A percentile compares a stretch with the other conserved stretches of the same genome.
Evolutionary conservation across 2,797 vertebrate species (phyloP).

Genomic region (Notolabrus celidotus): DNA sequence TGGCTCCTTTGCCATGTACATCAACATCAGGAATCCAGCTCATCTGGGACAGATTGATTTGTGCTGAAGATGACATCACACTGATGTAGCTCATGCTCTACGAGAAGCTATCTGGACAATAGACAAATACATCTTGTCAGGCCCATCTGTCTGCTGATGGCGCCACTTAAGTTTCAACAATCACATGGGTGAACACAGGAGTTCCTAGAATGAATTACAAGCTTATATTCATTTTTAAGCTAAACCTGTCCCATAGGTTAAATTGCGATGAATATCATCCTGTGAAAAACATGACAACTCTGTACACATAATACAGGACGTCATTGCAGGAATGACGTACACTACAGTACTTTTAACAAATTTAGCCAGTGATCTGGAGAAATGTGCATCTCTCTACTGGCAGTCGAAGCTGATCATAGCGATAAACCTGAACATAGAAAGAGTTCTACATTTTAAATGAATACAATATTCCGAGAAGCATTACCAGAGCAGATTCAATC

Average conservation of each 20-base stretch:
- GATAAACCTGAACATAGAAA: background rate
- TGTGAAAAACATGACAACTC: constrained; percentile 8
- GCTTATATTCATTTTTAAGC: constrained; percentile 25
- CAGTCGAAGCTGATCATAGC: background rate
- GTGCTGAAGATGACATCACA: constrained; percentile 9
- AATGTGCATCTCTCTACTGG: background rate
- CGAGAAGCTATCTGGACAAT: constrained; percentile 25
- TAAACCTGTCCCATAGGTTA: background rate
- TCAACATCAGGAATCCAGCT: constrained; percentile 9
- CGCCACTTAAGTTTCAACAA: constrained; percentile 26
- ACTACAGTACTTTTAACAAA: background rate
- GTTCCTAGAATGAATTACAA: constrained; percentile 25
- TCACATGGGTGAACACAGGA: constrained; percentile 40
- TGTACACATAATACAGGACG: background rate
- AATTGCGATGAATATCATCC: constrained; percentile 32
- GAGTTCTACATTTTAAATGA: background rate
- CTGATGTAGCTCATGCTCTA: constrained; percentile 4
- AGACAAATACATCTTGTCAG: constrained; percentile 38
- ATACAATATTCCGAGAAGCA: constrained; percentile 1
- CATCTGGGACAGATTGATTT: constrained; percentile 46
- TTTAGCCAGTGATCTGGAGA: background rate
- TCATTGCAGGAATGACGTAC: background rate
- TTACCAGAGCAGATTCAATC: constrained; percentile 22
- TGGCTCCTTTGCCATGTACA: constrained; percentile 16
- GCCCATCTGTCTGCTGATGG: constrained; percentile 43